These are phyloP conservation scores for Cydia strobilella DNA, from an alignment of 1,140 invertebrate species.

Conservation along the genomic window DNA sequence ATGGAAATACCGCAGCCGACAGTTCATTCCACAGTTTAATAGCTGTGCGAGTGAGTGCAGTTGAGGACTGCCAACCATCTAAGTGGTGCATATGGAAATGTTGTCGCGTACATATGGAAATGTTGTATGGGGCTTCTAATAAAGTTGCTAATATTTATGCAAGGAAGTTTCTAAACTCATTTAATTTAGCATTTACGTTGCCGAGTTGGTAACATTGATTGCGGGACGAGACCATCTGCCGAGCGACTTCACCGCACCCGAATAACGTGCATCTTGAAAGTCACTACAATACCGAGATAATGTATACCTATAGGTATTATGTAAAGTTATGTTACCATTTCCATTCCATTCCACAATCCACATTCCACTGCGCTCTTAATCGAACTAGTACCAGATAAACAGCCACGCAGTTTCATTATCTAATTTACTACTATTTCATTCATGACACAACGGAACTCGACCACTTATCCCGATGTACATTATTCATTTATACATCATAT, in stretches of 20 bases:
- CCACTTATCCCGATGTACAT: constrained; percentile 1
- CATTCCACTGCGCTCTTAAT: not conserved
- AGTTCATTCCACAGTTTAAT: too few species aligned
- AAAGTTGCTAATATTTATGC: too few species aligned
- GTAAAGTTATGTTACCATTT: not conserved
- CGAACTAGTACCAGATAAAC: not conserved
- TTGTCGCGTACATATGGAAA: too few species aligned
- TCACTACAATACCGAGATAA: not conserved
- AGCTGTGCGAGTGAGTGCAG: too few species aligned
- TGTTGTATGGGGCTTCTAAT: too few species aligned
- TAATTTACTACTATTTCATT: constrained; percentile 22
- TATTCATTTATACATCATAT: constrained; percentile 8
- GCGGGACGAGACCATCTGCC: constrained; percentile 34
- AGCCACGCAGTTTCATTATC: constrained; percentile 10
- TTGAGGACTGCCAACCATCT: too few species aligned
- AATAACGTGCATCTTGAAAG: not conserved
- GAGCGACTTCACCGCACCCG: not conserved
- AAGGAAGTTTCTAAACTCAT: too few species aligned
- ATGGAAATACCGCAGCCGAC: too few species aligned
- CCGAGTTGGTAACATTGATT: constrained; percentile 26
- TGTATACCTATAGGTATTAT: not conserved
- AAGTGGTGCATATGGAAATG: too few species aligned
- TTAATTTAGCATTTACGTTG: not conserved
- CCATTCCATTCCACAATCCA: not conserved
- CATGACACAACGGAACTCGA: constrained; percentile 13